Percentiles rank a stretch among this genome's conserved stretches.
These are phyloP conservation scores for Lophochroa leadbeateri DNA, from an alignment of 2,113 vertebrate species.

Conservation along the genomic window DNA sequence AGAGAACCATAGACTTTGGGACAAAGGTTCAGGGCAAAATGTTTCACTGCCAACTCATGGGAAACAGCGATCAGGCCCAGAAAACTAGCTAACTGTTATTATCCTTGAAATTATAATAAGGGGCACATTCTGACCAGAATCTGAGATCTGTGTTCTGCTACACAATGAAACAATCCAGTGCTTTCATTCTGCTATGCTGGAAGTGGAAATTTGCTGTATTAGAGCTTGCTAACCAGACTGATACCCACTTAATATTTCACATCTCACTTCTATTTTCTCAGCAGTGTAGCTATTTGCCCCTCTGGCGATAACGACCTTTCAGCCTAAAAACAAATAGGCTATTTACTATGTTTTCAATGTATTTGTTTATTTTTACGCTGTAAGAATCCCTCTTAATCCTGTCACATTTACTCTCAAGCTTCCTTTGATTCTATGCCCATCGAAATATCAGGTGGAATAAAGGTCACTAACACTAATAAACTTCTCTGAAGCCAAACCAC, in stretches of 20 bases:
- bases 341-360: conserved; percentile 52
- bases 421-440: conserved; percentile 50
- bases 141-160: background rate
- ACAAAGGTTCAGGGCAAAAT: conserved; percentile 50
- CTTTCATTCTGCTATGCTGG: background rate
- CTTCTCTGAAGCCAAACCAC: conserved; percentile 39
- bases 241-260: conserved; percentile 15
- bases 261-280: conserved; percentile 16
- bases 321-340: conserved; percentile 7
- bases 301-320: background rate
- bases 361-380: conserved; percentile 59
- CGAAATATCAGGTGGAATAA: conserved; percentile 59
- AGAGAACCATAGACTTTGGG: conserved; percentile 35
- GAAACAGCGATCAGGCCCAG: conserved; percentile 8
- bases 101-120: background rate
- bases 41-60: background rate
- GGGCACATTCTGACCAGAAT: background rate
- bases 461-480: conserved; percentile 37
- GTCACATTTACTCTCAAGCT: conserved; percentile 36
- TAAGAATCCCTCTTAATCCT: conserved; percentile 48
- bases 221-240: background rate
- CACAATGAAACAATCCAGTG: background rate
- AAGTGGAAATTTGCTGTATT: background rate
- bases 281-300: background rate
- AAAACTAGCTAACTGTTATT: background rate